Percentiles rank a stretch among this genome's conserved stretches.
Conservation (phyloP, 2,888 invertebrate species). For the Caprella mutica region DNA sequence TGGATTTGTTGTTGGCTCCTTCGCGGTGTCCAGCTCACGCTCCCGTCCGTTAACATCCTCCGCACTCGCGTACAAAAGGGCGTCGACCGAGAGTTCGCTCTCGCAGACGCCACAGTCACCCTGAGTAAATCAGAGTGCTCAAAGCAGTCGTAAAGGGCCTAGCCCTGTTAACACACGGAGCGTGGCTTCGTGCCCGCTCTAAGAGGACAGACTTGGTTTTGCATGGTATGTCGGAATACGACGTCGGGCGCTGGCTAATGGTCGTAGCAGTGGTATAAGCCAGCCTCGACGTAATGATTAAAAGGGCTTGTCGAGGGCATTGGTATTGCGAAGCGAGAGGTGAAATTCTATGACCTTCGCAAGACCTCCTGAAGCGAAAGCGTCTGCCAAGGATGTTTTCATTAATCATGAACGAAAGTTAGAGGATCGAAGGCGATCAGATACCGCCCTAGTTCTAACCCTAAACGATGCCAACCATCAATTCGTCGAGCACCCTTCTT, state of each 20-base stretch:
- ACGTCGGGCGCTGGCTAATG: slow-evolving; percentile 51
- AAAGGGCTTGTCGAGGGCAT: slow-evolving; percentile 54
- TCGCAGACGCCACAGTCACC: slow-evolving; percentile 52
- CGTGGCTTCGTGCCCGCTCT: too few species aligned
- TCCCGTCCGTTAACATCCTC: too few species aligned
- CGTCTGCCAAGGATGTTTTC: slow-evolving; percentile 58
- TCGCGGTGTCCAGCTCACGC: too few species aligned
- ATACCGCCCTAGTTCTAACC: slow-evolving; percentile 55
- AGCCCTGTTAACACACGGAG: too few species aligned
- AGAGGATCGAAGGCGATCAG: slow-evolving; percentile 58
- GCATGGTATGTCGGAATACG: slow-evolving; percentile 58
- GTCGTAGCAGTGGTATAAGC: too few species aligned
- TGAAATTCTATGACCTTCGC: slow-evolving; percentile 54
- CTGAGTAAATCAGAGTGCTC: slow-evolving; percentile 57
- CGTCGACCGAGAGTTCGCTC: too few species aligned
- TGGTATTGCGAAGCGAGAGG: slow-evolving; percentile 53
- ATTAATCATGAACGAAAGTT: slow-evolving; percentile 57
- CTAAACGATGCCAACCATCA: slow-evolving; percentile 55
- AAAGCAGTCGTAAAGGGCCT: slow-evolving; percentile 46
- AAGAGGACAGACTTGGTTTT: too few species aligned
- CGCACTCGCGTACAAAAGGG: too few species aligned
- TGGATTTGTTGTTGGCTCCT: too few species aligned
- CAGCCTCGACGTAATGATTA: slow-evolving; percentile 51
- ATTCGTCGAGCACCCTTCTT: slow-evolving; percentile 50
- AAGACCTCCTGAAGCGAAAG: slow-evolving; percentile 51